These are phyloP conservation scores for Ahaetulla prasina DNA, from an alignment of 2,113 vertebrate genomes.

Conservation along the genomic window DNA sequence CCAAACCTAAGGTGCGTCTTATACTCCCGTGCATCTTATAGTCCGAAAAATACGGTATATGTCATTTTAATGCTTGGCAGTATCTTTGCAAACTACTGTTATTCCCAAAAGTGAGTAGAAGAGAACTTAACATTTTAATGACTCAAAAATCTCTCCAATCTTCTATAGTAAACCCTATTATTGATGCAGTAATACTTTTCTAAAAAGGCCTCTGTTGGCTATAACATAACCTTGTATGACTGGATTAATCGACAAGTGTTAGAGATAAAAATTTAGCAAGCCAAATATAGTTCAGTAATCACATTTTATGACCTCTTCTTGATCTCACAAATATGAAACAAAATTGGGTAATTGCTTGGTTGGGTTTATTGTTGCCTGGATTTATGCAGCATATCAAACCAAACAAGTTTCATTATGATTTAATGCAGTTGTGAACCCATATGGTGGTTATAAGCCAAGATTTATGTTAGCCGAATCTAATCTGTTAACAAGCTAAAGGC, in stretches of 20 bases:
- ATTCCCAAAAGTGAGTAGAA: background rate
- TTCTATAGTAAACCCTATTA: background rate
- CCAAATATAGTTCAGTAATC: background rate
- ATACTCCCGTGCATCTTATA: no score
- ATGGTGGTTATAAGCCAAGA: background rate
- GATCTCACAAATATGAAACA: background rate
- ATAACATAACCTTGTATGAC: background rate
- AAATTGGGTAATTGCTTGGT: background rate
- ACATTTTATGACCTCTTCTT: background rate
- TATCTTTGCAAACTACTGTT: background rate
- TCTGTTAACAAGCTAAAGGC: background rate
- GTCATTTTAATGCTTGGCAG: background rate
- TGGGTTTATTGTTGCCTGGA: background rate
- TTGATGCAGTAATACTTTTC: background rate
- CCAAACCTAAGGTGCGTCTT: no score
- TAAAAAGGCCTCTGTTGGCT: background rate
- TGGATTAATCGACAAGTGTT: background rate
- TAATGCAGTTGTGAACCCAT: background rate
- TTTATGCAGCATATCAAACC: background rate
- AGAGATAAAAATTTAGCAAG: background rate
- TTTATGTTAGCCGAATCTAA: background rate
- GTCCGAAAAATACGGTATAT: background rate
- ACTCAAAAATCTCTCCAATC: background rate
- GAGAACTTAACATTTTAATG: constrained; percentile 14
- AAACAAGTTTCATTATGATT: background rate